Base-by-base conservation (phyloP, 1,140 invertebrate species). In the Drosophila sucinea region DNA sequence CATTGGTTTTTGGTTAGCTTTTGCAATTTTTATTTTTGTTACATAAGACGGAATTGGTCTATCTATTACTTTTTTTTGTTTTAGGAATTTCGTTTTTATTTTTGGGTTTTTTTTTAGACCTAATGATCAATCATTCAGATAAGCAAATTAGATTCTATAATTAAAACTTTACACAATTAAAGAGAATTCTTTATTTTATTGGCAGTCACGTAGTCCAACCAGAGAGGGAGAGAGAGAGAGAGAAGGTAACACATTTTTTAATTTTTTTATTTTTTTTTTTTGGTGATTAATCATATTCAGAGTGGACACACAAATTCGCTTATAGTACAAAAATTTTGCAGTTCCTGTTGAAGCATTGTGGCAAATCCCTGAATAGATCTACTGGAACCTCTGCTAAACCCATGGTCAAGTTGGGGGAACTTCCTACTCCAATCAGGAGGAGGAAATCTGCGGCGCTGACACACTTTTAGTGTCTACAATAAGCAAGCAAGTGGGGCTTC, bases 121-220 rank as follows among this genome's bases (percentile, higher is more conserved):
- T 71, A 87, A 87, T 87, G 84, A 87, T 89, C 84, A 87, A 87
- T 87, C 83, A 87, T 82, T 51, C 76, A 79, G 23, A 77, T 73
- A 74, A 74, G 67, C 77, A 89, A 87, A 84, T 87, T 87, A 87
- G 68, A 82, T 87, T 87, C 84, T 87, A 89, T 87, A 87, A 87
- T 87, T 87, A 84, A 78, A 73, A 71, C 61, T 68, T 80, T 83
- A 61, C 72, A 79, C 69, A 78, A 67, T 70, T 58, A 58, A 77
- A 64, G 66, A 66, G 71, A 72, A 65, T 79, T 80, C 61, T 72
- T 66, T 65, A 17, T 71, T 65, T 68, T 57, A 67, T 35, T 55
- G 33, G 58, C 65, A 77, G 80, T 87, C 84, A 87, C 83, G 83
- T 87, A 87, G 79, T 77, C 83, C 79, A 83, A 60, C 27, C 47